phyloP scores from a whole-genome alignment of 1,140 invertebrate species.

The Scaptomyza montana region DNA sequence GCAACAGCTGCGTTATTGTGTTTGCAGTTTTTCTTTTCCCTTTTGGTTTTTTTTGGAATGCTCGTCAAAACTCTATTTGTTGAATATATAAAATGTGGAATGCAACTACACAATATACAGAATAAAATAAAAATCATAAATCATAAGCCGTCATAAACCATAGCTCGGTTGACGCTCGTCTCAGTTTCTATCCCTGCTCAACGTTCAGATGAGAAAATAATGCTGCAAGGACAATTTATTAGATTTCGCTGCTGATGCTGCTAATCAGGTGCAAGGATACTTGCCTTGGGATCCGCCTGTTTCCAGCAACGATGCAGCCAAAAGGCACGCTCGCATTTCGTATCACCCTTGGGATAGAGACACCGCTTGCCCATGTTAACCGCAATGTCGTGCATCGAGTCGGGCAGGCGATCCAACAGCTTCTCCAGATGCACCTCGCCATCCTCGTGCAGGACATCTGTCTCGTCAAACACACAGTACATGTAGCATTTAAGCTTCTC shows the following conservation, averaged over 20 bases:
- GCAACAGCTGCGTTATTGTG: conserved; percentile 52
- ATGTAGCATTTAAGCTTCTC: conserved; percentile 70
- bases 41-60: conserved; percentile 28
- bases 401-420: conserved; percentile 52
- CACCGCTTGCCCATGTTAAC: conserved; percentile 67
- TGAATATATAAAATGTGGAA: conserved; percentile 7
- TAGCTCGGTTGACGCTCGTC: conserved; percentile 1
- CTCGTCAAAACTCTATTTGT: conserved; percentile 27
- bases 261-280: conserved; percentile 34
- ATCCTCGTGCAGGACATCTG: conserved; percentile 63
- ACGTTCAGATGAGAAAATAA: conserved; percentile 47
- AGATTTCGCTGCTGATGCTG: conserved; percentile 1
- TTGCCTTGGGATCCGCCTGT: conserved; percentile 62
- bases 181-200: conserved; percentile 17
- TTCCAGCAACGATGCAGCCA: conserved; percentile 76
- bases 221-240: conserved; percentile 38
- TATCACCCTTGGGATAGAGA: conserved; percentile 66
- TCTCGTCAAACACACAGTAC: conserved; percentile 70
- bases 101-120: conserved; percentile 2
- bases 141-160: conserved; percentile 29
- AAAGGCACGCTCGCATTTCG: conserved; percentile 66
- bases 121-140: conserved; percentile 33
- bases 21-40: conserved; percentile 6
- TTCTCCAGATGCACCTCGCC: conserved; percentile 69
- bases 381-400: conserved; percentile 68